These are phyloP conservation scores for Apamea sordens DNA, from an alignment of 2,888 invertebrate genomes.

Conservation along the genomic window DNA sequence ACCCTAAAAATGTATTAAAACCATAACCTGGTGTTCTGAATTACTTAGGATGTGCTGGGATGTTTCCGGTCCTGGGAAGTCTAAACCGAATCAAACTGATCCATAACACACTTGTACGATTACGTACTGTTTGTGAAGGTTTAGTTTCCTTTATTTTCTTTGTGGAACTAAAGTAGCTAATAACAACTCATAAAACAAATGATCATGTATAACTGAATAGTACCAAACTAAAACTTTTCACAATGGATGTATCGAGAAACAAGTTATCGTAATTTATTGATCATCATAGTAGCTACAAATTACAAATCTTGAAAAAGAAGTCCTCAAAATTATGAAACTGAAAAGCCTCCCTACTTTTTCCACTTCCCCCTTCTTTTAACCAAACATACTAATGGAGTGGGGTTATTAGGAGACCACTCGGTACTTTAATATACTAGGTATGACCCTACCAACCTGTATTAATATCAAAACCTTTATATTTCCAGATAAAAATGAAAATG, in stretches of 20 bases:
- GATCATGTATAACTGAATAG: neutral
- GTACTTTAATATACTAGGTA: neutral
- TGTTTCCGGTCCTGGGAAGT: neutral
- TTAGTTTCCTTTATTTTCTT: neutral
- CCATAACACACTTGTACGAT: neutral
- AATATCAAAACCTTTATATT: constrained; percentile 31
- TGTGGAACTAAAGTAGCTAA: neutral
- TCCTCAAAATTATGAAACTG: neutral
- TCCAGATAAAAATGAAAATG: constrained; percentile 77
- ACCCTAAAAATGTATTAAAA: neutral
- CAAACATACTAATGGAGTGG: neutral
- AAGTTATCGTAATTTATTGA: neutral
- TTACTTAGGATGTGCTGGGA: neutral
- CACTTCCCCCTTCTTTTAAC: neutral
- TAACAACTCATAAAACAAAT: neutral
- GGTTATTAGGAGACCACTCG: neutral
- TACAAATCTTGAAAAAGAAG: neutral
- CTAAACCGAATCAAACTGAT: neutral
- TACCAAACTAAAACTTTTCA: neutral
- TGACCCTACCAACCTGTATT: neutral
- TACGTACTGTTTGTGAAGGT: neutral
- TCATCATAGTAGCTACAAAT: neutral
- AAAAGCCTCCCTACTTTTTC: neutral
- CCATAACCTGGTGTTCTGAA: neutral
- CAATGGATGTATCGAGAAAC: no score